Conservation (phyloP, 2,888 invertebrate species). For the Drosophila aldrichi region DNA sequence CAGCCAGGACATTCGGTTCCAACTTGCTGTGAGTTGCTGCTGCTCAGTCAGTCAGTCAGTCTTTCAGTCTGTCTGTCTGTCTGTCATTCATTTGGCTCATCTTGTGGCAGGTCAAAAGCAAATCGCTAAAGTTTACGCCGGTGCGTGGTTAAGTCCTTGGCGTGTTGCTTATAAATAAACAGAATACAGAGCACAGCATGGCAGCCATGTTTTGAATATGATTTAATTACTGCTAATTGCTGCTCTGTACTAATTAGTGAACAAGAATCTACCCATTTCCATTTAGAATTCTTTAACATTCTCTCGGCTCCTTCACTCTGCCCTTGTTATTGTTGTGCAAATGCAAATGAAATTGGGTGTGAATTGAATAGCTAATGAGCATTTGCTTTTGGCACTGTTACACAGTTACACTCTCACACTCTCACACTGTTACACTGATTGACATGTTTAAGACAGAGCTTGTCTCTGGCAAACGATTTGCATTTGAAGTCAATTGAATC, state of each 20-base stretch:
- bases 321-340: slow-evolving; percentile 17
- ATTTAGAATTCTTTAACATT: neutral
- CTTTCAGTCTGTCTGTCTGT: neutral
- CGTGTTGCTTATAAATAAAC: slow-evolving; percentile 61
- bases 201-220: slow-evolving; percentile 61
- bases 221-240: slow-evolving; percentile 74
- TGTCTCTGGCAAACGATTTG: slow-evolving; percentile 29
- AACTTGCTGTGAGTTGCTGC: slow-evolving; percentile 28
- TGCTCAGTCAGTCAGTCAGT: neutral
- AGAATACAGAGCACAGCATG: slow-evolving; percentile 33
- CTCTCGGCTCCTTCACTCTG: neutral
- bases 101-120: slow-evolving; percentile 68
- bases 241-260: slow-evolving; percentile 60
- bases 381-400: slow-evolving; percentile 4
- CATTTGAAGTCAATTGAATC: slow-evolving; percentile 26
- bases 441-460: slow-evolving; percentile 12
- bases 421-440: slow-evolving; percentile 23
- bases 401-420: too few species aligned
- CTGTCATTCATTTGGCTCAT: slow-evolving; percentile 58
- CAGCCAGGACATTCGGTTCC: slow-evolving; percentile 26
- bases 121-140: slow-evolving; percentile 66
- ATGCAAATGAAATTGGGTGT: slow-evolving; percentile 43
- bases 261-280: slow-evolving; percentile 13
- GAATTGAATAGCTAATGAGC: slow-evolving; percentile 48
- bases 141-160: slow-evolving; percentile 65